Percentiles rank a stretch among this genome's conserved stretches.
Evolutionary conservation across 2,113 vertebrate genomes (phyloP).

Genomic region (Sander vitreus): DNA sequence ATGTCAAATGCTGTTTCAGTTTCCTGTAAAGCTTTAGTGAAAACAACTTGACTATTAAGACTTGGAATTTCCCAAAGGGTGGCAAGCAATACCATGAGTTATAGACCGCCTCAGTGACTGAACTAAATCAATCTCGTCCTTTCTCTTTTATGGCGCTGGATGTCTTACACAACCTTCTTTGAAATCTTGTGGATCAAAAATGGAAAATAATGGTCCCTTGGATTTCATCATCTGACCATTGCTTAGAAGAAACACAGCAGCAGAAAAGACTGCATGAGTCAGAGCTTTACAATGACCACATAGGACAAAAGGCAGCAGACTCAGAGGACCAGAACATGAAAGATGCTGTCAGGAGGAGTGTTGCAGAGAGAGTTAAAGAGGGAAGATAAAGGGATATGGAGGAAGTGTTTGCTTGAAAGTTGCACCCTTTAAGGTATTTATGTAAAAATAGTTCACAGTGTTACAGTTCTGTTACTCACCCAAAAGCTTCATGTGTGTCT

Average conservation of each 20-base stretch:
- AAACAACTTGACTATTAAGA: constrained; percentile 20
- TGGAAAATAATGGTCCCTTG: constrained; percentile 2
- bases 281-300: constrained; percentile 10
- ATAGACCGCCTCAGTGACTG: neutral
- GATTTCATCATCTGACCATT: constrained; percentile 31
- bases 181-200: constrained; percentile 35
- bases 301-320: constrained; percentile 5
- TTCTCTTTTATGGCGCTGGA: neutral
- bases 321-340: constrained; percentile 1
- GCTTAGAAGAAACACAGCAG: neutral
- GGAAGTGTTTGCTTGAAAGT: neutral
- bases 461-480: neutral
- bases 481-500: neutral
- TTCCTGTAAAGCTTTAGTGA: constrained; percentile 20
- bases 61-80: constrained; percentile 45
- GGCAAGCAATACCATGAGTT: neutral
- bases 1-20: constrained; percentile 27
- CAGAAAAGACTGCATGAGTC: neutral
- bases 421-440: neutral
- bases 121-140: constrained; percentile 7
- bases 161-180: constrained; percentile 26
- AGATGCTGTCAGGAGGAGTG: neutral
- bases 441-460: neutral
- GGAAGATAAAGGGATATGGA: neutral
- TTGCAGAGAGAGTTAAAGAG: neutral